Evolutionary conservation across 2,888 invertebrate genomes (phyloP), one percentile per base, ranked within the genome.

Genomic region (Ctena decussata): DNA sequence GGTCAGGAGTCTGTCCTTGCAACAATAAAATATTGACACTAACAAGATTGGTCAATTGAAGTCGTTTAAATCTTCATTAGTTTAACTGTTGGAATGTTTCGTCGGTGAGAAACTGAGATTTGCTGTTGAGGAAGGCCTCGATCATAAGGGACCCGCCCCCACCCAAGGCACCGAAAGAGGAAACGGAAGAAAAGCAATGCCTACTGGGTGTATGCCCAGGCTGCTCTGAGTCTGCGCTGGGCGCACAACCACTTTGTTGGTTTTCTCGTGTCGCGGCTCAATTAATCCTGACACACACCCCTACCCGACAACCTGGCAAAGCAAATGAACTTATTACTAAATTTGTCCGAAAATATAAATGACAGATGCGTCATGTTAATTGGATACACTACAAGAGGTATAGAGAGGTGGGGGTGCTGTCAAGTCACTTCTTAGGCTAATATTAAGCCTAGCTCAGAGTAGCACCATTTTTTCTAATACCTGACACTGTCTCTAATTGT

Each of bases 21-120:
- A 35, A 65, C 65, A 65, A 65, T 65, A 35, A 65, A 65, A 65
- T 65, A 65, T 35, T 65, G 65, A 35, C 65, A 65, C 65, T 35
- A 65, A 65, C 65, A 65, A 65, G 35, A 65, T 35, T 65, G 65
- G 35, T 35, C 32, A 65, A 65, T 65, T 65, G 65, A 65, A 65
- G 1, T 35, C 65, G 21, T 32, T 65, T 65, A 65, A 65, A 65
- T 65, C 65, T 65, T 65, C 65, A 65, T 65, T 65, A 65, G 5
- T 32, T 65, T 35, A 65, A 65, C 65, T 18, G 65, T 65, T 65
- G 65, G 65, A 30, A 65, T 65, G n/a, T n/a, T n/a, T n/a, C n/a
- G n/a, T n/a, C n/a, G n/a, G n/a, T n/a, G n/a, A n/a, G n/a, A n/a
- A n/a, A n/a, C n/a, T n/a, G n/a, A n/a, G n/a, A n/a, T n/a, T n/a